Evolutionary conservation across 2,113 vertebrate species (phyloP).

Genomic region (Platanista minor): DNA sequence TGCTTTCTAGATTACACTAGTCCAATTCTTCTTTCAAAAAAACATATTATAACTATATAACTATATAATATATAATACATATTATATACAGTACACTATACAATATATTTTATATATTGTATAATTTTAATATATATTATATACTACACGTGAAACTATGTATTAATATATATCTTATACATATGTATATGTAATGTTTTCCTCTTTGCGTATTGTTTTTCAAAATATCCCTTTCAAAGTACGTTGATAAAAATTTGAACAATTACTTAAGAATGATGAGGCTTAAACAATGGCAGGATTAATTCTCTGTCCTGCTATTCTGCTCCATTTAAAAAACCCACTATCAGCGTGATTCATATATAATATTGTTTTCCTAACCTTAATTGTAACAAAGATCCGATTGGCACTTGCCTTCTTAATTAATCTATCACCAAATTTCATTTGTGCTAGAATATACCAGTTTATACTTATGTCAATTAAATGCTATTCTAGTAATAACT

Average conservation of each 20-base stretch:
- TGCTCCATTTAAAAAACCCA: background rate
- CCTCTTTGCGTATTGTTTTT: background rate
- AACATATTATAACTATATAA: background rate
- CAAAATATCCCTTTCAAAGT: background rate
- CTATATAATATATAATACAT: background rate
- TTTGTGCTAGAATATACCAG: background rate
- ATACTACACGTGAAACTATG: background rate
- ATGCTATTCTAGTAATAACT: background rate
- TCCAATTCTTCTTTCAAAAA: background rate
- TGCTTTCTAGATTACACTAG: background rate
- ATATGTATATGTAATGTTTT: background rate
- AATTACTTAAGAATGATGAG: background rate
- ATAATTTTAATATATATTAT: background rate
- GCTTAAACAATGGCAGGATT: background rate
- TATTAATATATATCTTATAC: background rate
- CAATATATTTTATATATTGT: background rate
- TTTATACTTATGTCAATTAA: background rate
- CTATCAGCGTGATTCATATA: background rate
- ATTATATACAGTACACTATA: background rate
- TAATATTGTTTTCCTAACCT: background rate
- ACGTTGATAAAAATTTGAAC: background rate
- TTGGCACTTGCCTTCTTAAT: background rate
- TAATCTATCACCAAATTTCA: conserved; percentile 23
- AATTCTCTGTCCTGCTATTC: background rate
- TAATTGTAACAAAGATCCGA: background rate